Percentiles rank a stretch among this genome's conserved stretches.
These are phyloP conservation scores for Heliconius eleuchia DNA, from an alignment of 1,140 invertebrate genomes.

Conservation along the genomic window DNA sequence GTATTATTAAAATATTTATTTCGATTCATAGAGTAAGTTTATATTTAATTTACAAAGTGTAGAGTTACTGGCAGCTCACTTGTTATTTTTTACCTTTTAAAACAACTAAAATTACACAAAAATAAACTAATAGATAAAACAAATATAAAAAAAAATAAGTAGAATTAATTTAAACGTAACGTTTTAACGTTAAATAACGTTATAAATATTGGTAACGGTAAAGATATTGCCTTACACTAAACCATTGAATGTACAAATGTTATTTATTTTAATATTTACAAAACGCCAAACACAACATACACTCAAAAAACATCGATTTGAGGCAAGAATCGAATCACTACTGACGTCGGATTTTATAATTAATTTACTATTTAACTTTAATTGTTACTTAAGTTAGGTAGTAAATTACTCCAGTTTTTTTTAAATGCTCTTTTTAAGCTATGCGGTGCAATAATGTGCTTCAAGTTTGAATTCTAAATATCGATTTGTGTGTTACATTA, in stretches of 20 bases:
- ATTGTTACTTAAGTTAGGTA: too few species aligned
- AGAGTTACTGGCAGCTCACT: not conserved
- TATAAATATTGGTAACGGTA: slow-evolving; percentile 39
- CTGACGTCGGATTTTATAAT: not conserved
- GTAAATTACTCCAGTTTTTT: too few species aligned
- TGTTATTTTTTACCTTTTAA: not conserved
- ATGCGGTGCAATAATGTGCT: too few species aligned
- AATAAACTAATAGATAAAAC: not conserved
- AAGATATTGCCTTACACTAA: slow-evolving; percentile 36
- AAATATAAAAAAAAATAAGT: not conserved
- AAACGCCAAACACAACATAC: not conserved
- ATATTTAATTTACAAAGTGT: slow-evolving; percentile 12
- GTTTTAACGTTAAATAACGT: slow-evolving; percentile 15
- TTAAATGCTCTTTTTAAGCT: too few species aligned
- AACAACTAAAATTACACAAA: not conserved
- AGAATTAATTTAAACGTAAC: not conserved
- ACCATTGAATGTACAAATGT: slow-evolving; percentile 35
- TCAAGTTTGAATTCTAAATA: too few species aligned
- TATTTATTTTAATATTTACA: slow-evolving; percentile 27
- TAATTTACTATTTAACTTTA: not conserved
- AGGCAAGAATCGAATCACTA: slow-evolving; percentile 16
- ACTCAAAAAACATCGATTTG: not conserved
- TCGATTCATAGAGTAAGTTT: slow-evolving; percentile 1
- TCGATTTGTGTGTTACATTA: too few species aligned
- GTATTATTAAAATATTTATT: slow-evolving; percentile 11